Conservation (phyloP, 2,113 vertebrate genomes). For the Phalacrocorax pelagicus region DNA sequence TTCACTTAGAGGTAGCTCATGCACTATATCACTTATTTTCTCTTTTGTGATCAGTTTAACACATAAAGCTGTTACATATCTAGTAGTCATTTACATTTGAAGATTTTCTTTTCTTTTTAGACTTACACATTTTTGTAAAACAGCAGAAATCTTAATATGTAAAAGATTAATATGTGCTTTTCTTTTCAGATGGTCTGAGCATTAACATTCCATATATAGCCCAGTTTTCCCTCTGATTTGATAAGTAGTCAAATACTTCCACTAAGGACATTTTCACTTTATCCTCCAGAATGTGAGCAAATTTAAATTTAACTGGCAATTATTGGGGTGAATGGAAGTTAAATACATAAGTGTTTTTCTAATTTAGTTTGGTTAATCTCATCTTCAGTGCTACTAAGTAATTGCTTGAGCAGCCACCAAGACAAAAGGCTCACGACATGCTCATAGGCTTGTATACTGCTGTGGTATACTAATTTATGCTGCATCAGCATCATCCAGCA, state of each 20-base stretch:
- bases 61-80: not conserved
- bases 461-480: not conserved
- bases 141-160: not conserved
- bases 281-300: slow-evolving; percentile 46
- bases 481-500: not conserved
- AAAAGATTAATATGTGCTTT: slow-evolving; percentile 1
- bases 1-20: not conserved
- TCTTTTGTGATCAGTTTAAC: not conserved
- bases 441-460: not conserved
- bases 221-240: slow-evolving; percentile 4
- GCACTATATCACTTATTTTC: not conserved
- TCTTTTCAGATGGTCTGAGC: slow-evolving; percentile 28
- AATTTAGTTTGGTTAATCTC: slow-evolving; percentile 58
- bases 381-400: slow-evolving; percentile 34
- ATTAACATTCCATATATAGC: slow-evolving; percentile 49
- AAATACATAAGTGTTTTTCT: slow-evolving; percentile 60
- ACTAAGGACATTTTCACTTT: slow-evolving; percentile 63
- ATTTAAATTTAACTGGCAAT: slow-evolving; percentile 68
- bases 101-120: not conserved
- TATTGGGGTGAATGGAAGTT: slow-evolving; percentile 59
- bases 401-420: slow-evolving; percentile 29
- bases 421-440: not conserved
- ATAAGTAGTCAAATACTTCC: slow-evolving; percentile 64
- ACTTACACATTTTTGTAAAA: not conserved
- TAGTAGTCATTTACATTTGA: not conserved